These are phyloP conservation scores for Saccostrea glomerata DNA, from an alignment of 1,140 invertebrate species.

Conservation along the genomic window DNA sequence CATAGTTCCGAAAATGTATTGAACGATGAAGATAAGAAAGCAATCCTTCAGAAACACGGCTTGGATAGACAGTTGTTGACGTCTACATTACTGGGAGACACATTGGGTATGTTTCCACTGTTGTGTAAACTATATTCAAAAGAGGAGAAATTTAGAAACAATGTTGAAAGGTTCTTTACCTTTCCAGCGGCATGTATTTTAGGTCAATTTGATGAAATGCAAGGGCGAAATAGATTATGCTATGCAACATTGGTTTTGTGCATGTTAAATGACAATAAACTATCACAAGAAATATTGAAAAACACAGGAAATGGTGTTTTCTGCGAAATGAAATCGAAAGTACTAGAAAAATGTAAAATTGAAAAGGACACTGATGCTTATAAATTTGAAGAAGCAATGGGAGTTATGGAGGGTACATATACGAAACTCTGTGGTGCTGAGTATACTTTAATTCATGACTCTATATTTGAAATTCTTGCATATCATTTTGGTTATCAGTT, in stretches of 20 bases:
- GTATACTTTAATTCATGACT: not conserved
- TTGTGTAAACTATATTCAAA: conserved; percentile 1
- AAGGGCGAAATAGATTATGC: not conserved
- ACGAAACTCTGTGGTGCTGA: not conserved
- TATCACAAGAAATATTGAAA: not conserved
- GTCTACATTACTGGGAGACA: not conserved
- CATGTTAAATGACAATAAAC: not conserved
- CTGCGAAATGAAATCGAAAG: not conserved
- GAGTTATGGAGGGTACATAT: not conserved
- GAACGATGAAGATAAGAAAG: not conserved
- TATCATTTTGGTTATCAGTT: not conserved
- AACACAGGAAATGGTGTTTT: not conserved
- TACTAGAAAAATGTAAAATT: not conserved
- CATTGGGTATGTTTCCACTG: not conserved
- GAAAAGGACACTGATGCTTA: not conserved
- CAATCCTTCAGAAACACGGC: not conserved
- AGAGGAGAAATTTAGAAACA: not conserved
- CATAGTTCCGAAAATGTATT: not conserved
- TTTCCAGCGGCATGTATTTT: not conserved
- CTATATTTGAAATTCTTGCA: not conserved
- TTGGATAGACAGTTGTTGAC: not conserved
- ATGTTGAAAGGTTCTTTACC: not conserved
- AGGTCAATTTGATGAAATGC: not conserved
- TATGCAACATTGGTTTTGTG: not conserved
- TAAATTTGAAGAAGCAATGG: not conserved